These are phyloP conservation scores for Phytoseiulus persimilis DNA, from an alignment of 2,888 invertebrate genomes.

Conservation along the genomic window DNA sequence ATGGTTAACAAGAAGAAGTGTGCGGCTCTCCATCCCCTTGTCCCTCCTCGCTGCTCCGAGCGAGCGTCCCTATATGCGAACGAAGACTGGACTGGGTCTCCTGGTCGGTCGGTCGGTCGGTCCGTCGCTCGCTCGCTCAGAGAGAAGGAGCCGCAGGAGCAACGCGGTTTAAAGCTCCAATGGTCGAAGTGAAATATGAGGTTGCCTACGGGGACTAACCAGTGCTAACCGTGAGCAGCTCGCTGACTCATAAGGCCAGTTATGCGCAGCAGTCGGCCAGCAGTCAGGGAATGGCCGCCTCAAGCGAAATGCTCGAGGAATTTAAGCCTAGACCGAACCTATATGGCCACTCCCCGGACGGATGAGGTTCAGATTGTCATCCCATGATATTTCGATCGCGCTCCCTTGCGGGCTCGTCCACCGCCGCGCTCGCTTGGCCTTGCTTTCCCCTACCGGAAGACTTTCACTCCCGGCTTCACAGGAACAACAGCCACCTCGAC, in stretches of 20 bases:
- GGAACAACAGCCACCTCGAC: background rate
- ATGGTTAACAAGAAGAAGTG: slow-evolving; percentile 5
- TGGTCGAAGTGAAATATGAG: slow-evolving; percentile 27
- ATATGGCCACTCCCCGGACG: background rate
- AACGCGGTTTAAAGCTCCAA: slow-evolving; percentile 34
- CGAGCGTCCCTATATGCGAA: background rate
- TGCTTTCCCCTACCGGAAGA: slow-evolving; percentile 5
- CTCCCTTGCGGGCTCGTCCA: background rate
- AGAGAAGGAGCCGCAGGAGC: background rate
- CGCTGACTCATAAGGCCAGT: slow-evolving; percentile 36
- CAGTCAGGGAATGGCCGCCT: slow-evolving; percentile 23
- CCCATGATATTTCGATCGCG: background rate
- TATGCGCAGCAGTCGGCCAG: slow-evolving; percentile 27
- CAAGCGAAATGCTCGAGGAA: slow-evolving; percentile 31
- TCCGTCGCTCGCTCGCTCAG: background rate
- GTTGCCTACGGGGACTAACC: slow-evolving; percentile 31
- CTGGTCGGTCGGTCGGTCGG: background rate
- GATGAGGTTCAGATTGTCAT: background rate
- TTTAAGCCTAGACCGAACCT: slow-evolving; percentile 26
- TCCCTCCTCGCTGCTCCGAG: background rate
- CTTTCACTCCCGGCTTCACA: background rate
- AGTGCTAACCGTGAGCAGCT: slow-evolving; percentile 23
- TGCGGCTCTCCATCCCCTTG: background rate
- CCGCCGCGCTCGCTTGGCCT: background rate
- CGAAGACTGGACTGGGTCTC: background rate